phyloP scores from a whole-genome alignment of 2,797 vertebrate species.

The Rhinoraja longicauda region DNA sequence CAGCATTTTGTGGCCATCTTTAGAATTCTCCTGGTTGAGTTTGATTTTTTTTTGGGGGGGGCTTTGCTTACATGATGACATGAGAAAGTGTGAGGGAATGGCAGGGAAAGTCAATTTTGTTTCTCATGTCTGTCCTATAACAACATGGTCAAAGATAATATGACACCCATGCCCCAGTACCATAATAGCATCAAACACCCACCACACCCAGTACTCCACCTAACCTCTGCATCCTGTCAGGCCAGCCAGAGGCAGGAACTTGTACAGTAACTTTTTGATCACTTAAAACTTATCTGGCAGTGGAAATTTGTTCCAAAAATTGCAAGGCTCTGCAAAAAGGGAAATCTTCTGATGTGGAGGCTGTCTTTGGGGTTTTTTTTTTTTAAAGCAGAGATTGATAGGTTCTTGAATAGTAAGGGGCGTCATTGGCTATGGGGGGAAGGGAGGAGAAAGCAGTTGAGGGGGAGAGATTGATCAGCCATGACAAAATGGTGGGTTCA shows the following conservation, averaged over 20 bases:
- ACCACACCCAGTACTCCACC: neutral
- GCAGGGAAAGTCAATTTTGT: neutral
- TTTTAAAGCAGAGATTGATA: too few relatives aligned
- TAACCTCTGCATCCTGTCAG: neutral
- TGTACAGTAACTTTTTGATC: neutral
- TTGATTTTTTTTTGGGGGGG: too few relatives aligned
- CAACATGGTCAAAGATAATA: neutral
- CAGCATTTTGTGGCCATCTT: too few relatives aligned
- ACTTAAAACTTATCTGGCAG: too few relatives aligned
- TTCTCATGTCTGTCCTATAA: neutral
- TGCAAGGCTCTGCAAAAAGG: neutral
- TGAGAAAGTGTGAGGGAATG: neutral
- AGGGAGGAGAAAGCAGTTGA: too few relatives aligned
- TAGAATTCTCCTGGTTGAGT: neutral
- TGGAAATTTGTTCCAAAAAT: neutral
- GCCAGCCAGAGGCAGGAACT: neutral
- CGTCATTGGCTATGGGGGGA: too few relatives aligned
- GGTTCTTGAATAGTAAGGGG: too few relatives aligned
- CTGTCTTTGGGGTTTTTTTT: neutral
- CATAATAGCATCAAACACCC: neutral
- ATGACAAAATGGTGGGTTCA: too few relatives aligned
- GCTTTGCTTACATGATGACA: neutral
- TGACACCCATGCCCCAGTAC: neutral
- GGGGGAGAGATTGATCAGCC: too few relatives aligned
- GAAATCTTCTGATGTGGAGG: neutral